phyloP scores from a whole-genome alignment of 1,140 invertebrate genomes.

The Pseudomyrmex pallidus region DNA sequence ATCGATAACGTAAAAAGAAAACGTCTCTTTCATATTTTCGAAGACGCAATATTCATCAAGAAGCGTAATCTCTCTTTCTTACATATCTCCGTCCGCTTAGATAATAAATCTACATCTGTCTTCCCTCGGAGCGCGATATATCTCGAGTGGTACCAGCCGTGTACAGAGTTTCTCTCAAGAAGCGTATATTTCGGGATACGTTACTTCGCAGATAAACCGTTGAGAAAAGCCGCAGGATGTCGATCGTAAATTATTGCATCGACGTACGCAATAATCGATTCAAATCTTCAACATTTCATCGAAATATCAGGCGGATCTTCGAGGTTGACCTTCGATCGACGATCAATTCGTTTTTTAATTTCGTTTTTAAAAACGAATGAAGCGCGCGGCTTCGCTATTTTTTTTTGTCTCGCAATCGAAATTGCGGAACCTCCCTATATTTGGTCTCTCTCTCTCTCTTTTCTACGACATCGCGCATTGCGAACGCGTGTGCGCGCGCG shows the following conservation, averaged over 20 bases:
- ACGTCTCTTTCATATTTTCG: background rate
- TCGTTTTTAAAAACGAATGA: background rate
- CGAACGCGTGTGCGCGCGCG: slow-evolving; percentile 8
- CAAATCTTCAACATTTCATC: background rate
- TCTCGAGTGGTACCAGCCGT: slow-evolving; percentile 50
- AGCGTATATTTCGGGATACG: slow-evolving; percentile 50
- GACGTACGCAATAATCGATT: background rate
- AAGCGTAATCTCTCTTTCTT: slow-evolving; percentile 22
- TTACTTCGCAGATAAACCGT: slow-evolving; percentile 40
- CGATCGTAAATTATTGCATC: slow-evolving; percentile 2
- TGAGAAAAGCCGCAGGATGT: slow-evolving; percentile 7
- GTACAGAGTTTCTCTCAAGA: slow-evolving; percentile 45
- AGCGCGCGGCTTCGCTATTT: background rate
- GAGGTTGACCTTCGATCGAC: too few species aligned
- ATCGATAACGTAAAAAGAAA: slow-evolving; percentile 4
- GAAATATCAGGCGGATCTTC: background rate
- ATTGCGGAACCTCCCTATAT: slow-evolving; percentile 3
- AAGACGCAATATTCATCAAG: background rate
- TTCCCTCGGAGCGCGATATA: slow-evolving; percentile 19
- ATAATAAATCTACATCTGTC: background rate
- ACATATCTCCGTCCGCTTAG: background rate
- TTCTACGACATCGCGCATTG: slow-evolving; percentile 21
- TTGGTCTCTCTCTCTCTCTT: slow-evolving; percentile 21
- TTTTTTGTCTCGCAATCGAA: slow-evolving; percentile 30
- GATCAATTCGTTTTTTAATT: too few species aligned